Percentiles rank a stretch among this genome's conserved stretches.
Evolutionary conservation across 2,113 vertebrate species (phyloP).

Genomic region (Ammospiza nelsoni): DNA sequence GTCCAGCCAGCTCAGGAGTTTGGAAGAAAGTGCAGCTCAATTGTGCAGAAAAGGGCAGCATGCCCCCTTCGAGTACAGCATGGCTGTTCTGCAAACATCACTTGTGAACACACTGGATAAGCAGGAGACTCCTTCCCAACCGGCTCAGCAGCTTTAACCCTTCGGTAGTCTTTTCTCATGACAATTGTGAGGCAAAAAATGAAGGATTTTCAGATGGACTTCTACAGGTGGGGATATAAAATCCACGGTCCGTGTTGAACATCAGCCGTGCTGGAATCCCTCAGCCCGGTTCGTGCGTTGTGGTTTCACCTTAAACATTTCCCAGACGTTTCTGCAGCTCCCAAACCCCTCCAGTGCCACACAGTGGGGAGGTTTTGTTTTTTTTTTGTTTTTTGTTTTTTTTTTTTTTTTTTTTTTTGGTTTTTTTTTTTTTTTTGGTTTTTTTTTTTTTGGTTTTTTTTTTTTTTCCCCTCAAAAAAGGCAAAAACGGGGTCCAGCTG

Average conservation of each 20-base stretch:
- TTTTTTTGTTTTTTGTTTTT: not conserved
- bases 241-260: not conserved
- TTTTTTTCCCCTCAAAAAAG: not conserved
- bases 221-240: not conserved
- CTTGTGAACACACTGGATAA: too few species aligned
- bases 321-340: not conserved
- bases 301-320: not conserved
- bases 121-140: too few species aligned
- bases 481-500: not conserved
- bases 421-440: not conserved
- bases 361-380: not conserved
- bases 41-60: too few species aligned
- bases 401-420: not conserved
- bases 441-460: not conserved
- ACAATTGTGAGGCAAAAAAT: too few species aligned
- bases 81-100: too few species aligned
- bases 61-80: too few species aligned
- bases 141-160: too few species aligned
- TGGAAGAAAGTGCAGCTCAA: too few species aligned
- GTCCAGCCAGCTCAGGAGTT: too few species aligned
- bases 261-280: not conserved
- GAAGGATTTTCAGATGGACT: too few species aligned
- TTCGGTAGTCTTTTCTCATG: too few species aligned
- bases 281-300: not conserved
- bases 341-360: not conserved